Base-by-base conservation (phyloP, 2,797 vertebrate species). In the Crenuchus spilurus region DNA sequence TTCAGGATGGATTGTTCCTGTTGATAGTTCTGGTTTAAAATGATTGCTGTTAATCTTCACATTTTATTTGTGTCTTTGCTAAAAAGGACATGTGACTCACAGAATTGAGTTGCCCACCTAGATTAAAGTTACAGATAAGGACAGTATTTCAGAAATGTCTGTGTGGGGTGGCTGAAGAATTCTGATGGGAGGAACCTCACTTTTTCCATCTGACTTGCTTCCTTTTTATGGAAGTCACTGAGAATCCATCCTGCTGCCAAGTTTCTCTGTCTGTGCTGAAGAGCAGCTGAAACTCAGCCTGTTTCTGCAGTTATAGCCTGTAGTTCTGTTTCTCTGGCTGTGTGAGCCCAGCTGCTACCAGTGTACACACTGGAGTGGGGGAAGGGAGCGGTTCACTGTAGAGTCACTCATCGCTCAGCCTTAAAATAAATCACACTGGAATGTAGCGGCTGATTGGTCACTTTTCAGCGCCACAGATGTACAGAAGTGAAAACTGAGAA, bases 341-440 rank as follows among this genome's bases (percentile, higher is more conserved):
- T 65, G 79, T 79, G 52, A 42, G 14, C 51, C 31, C 76, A 78
- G 71, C 41, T 78, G 71, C 46, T 65, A 41, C 55, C 65, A 10
- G 37, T 16, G 30, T 6, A 8, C 5, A 7, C 3, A 10, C 22
- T 2, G 51, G 4, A 9, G 16, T 33, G 33, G 58, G 58, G 35
- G 55, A 24, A 7, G 54, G 58, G 58, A 22, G 18, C 3, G 10
- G 57, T 37, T 60, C 33, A 61, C 58, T 49, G 46, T 6, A 35
- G 54, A 33, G 55, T 37, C 76, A 39, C 71, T 84, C 80, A 82
- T 90, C 84, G 84, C 89, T 87, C 86, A 77, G 74, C 86, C 88
- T 88, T 91, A 89, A 93, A 91, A 88, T 91, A 88, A 88, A 87
- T 88, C 78, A 66, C 76, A 78, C 86, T 85, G 88, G 90, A 92